Conservation (phyloP, 2,797 vertebrate species). For the Intellagama lesueurii region DNA sequence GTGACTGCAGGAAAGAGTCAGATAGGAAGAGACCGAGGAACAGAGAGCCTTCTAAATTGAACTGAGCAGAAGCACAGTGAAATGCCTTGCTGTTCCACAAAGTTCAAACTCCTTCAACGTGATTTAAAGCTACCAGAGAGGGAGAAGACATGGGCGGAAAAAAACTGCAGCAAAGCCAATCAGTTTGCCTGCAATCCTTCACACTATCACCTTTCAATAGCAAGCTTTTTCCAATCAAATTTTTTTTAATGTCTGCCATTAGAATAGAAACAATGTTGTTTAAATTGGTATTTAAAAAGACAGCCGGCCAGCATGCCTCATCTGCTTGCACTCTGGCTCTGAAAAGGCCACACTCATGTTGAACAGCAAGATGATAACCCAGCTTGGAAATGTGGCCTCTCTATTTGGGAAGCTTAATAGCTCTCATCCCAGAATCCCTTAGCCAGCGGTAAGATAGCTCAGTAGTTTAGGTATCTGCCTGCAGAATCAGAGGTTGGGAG, state of each 20-base stretch:
- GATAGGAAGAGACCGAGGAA: constrained; percentile 49
- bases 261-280: constrained; percentile 32
- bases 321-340: constrained; percentile 24
- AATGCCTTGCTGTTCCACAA: constrained; percentile 28
- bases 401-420: background rate
- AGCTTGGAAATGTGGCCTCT: background rate
- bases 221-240: constrained; percentile 47
- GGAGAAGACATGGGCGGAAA: background rate
- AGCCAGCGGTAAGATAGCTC: too few species aligned
- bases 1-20: constrained; percentile 52
- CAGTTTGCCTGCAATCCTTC: constrained; percentile 47
- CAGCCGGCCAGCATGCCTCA: constrained; percentile 45
- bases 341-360: constrained; percentile 26
- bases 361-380: constrained; percentile 19
- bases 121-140: constrained; percentile 12
- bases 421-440: background rate
- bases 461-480: too few species aligned
- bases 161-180: constrained; percentile 28
- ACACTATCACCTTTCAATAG: constrained; percentile 55
- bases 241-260: constrained; percentile 51
- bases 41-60: constrained; percentile 39
- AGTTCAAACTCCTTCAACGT: constrained; percentile 16
- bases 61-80: background rate
- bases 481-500: too few species aligned
- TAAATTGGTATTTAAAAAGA: constrained; percentile 49